Evolutionary conservation across 2,888 invertebrate genomes (phyloP).

Genomic region (Acrocera orbiculus): DNA sequence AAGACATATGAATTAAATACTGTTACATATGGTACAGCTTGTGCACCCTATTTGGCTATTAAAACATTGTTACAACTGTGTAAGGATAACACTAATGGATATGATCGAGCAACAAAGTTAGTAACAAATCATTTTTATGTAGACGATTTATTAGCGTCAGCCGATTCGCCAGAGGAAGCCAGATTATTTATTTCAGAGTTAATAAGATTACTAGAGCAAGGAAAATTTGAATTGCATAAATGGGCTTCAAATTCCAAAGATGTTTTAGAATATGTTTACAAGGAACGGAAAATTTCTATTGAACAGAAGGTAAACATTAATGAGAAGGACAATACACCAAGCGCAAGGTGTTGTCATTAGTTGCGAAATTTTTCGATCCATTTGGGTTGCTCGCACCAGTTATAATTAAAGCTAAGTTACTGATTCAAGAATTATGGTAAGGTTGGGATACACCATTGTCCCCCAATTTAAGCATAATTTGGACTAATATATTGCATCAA

Average conservation of each 20-base stretch:
- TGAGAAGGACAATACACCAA: too few species aligned
- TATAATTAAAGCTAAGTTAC: too few species aligned
- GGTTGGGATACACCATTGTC: too few species aligned
- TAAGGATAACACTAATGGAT: not conserved
- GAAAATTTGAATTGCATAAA: constrained; percentile 4
- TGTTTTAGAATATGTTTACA: too few species aligned
- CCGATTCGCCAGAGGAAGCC: not conserved
- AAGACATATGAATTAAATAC: constrained; percentile 5
- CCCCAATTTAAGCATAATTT: too few species aligned
- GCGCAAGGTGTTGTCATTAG: too few species aligned
- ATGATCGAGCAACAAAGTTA: constrained; percentile 6
- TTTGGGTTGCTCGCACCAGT: too few species aligned
- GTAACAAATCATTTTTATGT: constrained; percentile 8
- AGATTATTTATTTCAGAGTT: not conserved
- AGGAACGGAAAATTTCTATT: too few species aligned
- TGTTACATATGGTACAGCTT: constrained; percentile 6
- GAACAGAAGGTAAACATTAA: too few species aligned
- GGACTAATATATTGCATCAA: too few species aligned
- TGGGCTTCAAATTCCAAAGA: not conserved
- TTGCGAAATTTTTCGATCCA: too few species aligned
- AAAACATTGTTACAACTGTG: constrained; percentile 4
- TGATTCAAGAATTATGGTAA: too few species aligned
- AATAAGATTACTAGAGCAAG: not conserved
- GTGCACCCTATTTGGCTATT: constrained; percentile 7
- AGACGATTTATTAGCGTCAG: constrained; percentile 7